Base-by-base conservation (phyloP, 2,797 vertebrate species). In the Crocodylus rhombifer region DNA sequence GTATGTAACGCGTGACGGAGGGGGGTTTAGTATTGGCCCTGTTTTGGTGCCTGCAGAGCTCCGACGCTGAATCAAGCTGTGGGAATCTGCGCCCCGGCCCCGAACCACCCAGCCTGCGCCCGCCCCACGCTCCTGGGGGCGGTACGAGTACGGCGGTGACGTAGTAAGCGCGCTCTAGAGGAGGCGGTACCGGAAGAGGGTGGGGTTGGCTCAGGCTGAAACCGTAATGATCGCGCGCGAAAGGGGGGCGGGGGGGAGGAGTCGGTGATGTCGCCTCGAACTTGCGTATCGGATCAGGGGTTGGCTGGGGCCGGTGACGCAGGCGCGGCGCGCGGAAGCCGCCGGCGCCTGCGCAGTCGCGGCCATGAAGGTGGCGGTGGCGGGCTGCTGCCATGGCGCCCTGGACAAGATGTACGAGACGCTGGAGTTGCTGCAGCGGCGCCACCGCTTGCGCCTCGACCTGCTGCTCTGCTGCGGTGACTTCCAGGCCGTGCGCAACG, bases 341-440 rank as follows among this genome's bases (percentile, higher is more conserved):
- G 82, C 56, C 82, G 62, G 57, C 81, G 2, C 1, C 16, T 71
- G 9, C 0, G 5, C 12, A 8, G 78, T 55, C 63, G 81, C 2
- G 51, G 94, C 93, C 97, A 99, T 99, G 99, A 99, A 99, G 98
- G 98, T 99, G 93, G 99, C 99, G 7, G 99, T 99, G 36, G 99
- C 99, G 17, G 99, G 99, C 14, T 99, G 99, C 95, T 99, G 99
- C 97, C 99, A 99, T 84, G 99, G 99, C 6, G 99, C 99, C 87
- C 98, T 99, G 95, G 99, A 99, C 95, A 99, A 99, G 97, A 98
- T 99, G 95, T 99, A 99, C 15, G 99, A 99, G 97, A 99, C 99
- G 1, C 98, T 99, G 84, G 97, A 96, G 86, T 98, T 98, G 85
- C 96, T 99, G 94, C 98, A 99, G 97, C 98, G 97, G 82, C 99